Evolutionary conservation across 2,888 invertebrate genomes (phyloP).

Genomic region (Dryobota labecula): DNA sequence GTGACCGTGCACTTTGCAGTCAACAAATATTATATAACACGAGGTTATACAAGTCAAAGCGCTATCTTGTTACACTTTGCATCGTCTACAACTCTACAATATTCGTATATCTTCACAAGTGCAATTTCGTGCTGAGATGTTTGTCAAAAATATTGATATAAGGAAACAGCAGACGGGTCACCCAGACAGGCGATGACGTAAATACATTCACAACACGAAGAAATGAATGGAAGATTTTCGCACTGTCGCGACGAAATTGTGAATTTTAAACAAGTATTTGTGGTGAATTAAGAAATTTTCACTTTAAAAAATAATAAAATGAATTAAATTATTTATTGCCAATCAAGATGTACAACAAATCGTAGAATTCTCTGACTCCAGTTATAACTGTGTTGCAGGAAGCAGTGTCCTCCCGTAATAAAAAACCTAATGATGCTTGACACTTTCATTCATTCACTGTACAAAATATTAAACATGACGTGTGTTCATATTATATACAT

Average conservation of each 20-base stretch:
- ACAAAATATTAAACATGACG: not conserved
- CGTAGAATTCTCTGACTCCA: not conserved
- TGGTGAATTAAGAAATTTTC: conserved; percentile 11
- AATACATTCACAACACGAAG: conserved; percentile 40
- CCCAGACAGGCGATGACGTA: conserved; percentile 41
- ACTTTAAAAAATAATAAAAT: not conserved
- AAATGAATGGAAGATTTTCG: conserved; percentile 45
- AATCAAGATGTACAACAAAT: not conserved
- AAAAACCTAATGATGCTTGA: not conserved
- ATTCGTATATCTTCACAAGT: conserved; percentile 12
- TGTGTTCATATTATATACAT: not conserved
- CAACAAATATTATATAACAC: conserved; percentile 40
- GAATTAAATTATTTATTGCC: too few relatives aligned
- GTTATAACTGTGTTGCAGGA: not conserved
- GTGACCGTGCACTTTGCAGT: conserved; percentile 25
- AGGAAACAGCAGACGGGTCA: conserved; percentile 27
- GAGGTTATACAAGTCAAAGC: conserved; percentile 14
- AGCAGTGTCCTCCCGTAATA: not conserved
- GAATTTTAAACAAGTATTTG: conserved; percentile 6
- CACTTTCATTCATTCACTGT: not conserved
- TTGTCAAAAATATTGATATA: conserved; percentile 47
- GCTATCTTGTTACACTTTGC: conserved; percentile 40
- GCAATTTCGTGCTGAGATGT: not conserved
- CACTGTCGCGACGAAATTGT: conserved; percentile 24
- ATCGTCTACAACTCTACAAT: conserved; percentile 18